Evolutionary conservation across 2,888 invertebrate species (phyloP), one percentile per base, ranked within the genome.

Genomic region (Listrodromus nycthemerus): DNA sequence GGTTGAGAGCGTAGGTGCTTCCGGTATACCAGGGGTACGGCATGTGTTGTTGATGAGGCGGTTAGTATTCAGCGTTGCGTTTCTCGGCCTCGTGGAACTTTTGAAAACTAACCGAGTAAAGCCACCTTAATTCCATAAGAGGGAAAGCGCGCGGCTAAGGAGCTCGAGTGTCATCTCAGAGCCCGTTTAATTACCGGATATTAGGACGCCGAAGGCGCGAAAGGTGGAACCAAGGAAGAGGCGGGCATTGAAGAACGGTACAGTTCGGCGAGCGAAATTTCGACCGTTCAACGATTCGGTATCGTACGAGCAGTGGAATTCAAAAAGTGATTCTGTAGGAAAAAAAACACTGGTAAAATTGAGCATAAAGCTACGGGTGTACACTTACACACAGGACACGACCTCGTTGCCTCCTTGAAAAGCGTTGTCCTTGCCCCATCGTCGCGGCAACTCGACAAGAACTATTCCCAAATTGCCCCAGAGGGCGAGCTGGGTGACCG

Each of bases 381-480:
- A 19, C 50, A 94, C 96, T 95, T 93, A 97, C 97, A 96, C 95
- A 95, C 97, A 97, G 27, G 96, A 94, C 7, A 97, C 95, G 58
- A 94, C 94, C 76, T 95, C 95, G 88, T 95, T 96, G 85, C 96
- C 96, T 52, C 95, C 95, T 86, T 96, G 95, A 91, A 96, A 96
- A 76, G 95, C 95, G 0, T 96, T 95, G 16, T 95, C 95, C 24
- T 96, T 95, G 16, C 97, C 97, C 95, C 96, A 96, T 84, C 96
- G 94, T 65, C 95, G 94, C 0, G 97, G 97, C 81, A 98, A 94
- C 89, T 97, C 96, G 27, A 96, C 94, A 16, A 97, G 94, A 73
- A 95, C 95, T 78, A 97, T 95, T 0, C 97, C 97, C 70, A 95
- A 94, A 6, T 95, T 94, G 0, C 97, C 97, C 94, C 96, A 95